Conservation (phyloP, 1,140 invertebrate species). For the Drosophila nasuta region DNA sequence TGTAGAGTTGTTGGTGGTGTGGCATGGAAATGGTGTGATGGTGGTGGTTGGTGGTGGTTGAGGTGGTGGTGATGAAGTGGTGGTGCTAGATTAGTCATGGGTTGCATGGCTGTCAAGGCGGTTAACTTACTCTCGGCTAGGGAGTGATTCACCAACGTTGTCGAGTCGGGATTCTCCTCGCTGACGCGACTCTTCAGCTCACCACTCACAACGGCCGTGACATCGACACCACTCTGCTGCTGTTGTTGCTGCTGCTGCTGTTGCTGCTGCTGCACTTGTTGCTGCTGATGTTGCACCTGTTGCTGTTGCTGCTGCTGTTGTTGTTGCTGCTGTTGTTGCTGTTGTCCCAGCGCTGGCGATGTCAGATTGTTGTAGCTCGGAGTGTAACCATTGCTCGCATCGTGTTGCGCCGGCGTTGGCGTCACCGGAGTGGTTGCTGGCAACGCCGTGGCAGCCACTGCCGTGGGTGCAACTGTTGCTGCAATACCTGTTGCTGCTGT, state of each 20-base stretch:
- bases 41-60: conserved; percentile 53
- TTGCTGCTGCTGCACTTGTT: conserved; percentile 47
- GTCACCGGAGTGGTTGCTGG: conserved; percentile 32
- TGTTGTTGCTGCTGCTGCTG: conserved; percentile 52
- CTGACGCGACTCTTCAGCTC: conserved; percentile 80
- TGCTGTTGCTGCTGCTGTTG: conserved; percentile 36
- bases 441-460: conserved; percentile 24
- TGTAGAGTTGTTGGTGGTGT: conserved; percentile 49
- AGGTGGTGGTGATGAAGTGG: conserved; percentile 66
- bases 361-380: conserved; percentile 68
- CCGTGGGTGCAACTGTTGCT: conserved; percentile 30
- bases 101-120: conserved; percentile 79
- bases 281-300: conserved; percentile 25
- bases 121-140: conserved; percentile 79
- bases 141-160: conserved; percentile 80
- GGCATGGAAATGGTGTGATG: conserved; percentile 62
- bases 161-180: conserved; percentile 84
- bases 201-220: conserved; percentile 41
- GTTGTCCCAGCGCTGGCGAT: conserved; percentile 48
- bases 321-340: conserved; percentile 26
- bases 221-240: conserved; percentile 24
- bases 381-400: conserved; percentile 65
- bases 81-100: conserved; percentile 77
- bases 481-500: conserved; percentile 34
- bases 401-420: conserved; percentile 59